phyloP scores from a whole-genome alignment of 2,888 invertebrate species.

The Phengaris arion region DNA sequence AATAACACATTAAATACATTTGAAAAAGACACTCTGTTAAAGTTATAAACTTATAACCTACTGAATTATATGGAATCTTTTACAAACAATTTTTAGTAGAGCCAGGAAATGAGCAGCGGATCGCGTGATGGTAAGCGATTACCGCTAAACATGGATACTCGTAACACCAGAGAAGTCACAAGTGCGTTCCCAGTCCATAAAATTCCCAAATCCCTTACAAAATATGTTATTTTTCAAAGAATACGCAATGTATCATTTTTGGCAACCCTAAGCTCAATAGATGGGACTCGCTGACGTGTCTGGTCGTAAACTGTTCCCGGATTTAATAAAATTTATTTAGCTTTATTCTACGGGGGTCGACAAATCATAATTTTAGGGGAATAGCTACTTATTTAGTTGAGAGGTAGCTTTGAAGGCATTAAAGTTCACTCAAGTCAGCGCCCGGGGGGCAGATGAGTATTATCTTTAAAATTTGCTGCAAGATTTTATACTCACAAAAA shows the following conservation, averaged over 20 bases:
- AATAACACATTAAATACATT: no score
- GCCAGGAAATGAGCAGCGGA: no score
- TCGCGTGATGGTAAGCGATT: no score
- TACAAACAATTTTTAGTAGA: no score
- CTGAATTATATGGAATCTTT: no score
- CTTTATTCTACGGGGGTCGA: conserved; percentile 67
- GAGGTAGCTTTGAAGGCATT: conserved; percentile 68
- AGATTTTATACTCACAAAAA: conserved; percentile 22
- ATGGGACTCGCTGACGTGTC: conserved; percentile 65
- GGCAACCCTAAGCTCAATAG: conserved; percentile 41
- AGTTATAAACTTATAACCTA: no score
- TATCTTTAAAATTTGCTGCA: conserved; percentile 17
- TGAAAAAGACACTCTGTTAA: no score
- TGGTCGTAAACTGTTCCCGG: conserved; percentile 70
- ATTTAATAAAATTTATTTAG: conserved; percentile 78
- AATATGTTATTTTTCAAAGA: background rate
- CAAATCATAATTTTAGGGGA: conserved; percentile 74
- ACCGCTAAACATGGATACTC: no score
- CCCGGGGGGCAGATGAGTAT: conserved; percentile 48
- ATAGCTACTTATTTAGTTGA: conserved; percentile 74
- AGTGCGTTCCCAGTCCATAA: no score
- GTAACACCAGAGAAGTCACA: no score
- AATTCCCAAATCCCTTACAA: no score
- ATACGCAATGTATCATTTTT: conserved; percentile 29
- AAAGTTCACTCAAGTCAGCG: conserved; percentile 66